These are phyloP conservation scores for Galaxea fascicularis DNA, from an alignment of 92 coral and sea anemone genomes.

Conservation along the genomic window DNA sequence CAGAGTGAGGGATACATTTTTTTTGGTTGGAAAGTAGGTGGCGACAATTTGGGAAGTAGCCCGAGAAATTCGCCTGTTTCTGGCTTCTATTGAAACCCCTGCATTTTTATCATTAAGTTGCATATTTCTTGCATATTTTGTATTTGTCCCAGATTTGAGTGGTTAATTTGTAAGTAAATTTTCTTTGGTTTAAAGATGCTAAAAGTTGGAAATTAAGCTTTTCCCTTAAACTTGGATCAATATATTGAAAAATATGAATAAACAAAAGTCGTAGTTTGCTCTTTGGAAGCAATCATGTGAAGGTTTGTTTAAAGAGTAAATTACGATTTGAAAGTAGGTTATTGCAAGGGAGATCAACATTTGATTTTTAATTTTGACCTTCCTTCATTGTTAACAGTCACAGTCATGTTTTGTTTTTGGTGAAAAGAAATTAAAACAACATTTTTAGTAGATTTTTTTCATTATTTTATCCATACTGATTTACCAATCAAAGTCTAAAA, in stretches of 20 bases:
- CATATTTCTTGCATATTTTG: not conserved
- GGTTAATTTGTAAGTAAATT: too few species aligned
- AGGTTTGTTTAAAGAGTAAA: not conserved
- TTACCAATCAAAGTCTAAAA: not conserved
- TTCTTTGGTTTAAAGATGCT: not conserved
- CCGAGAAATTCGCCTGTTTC: too few species aligned
- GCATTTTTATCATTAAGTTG: too few species aligned
- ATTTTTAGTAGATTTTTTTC: not conserved
- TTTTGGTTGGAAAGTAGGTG: too few species aligned
- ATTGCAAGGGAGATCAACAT: not conserved
- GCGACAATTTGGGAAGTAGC: too few species aligned
- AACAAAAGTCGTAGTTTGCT: not conserved
- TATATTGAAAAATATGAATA: slow-evolving; percentile 2
- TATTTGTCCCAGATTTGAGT: not conserved
- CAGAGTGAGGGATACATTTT: too few species aligned
- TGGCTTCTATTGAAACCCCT: too few species aligned
- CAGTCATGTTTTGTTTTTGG: not conserved
- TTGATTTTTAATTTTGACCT: not conserved
- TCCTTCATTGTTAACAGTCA: not conserved
- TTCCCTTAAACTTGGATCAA: not conserved
- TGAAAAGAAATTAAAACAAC: not conserved
- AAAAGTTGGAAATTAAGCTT: not conserved
- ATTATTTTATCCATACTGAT: not conserved
- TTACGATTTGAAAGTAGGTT: not conserved
- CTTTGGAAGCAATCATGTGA: not conserved